Evolutionary conservation across 2,888 invertebrate species (phyloP).

Genomic region (Mayetiola destructor): DNA sequence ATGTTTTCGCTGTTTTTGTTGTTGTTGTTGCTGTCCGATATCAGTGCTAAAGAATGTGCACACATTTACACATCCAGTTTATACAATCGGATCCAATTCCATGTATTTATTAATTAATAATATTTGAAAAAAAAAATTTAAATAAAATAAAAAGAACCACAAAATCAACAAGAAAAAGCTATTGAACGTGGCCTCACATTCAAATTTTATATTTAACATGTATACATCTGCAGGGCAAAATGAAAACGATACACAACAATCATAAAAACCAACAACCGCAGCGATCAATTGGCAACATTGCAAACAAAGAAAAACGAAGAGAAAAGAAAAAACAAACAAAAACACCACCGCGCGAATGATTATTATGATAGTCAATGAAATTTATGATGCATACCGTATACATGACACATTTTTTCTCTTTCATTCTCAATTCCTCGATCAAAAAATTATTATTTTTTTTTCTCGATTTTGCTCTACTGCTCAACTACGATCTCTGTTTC

Average conservation of each 20-base stretch:
- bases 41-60: neutral
- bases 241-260: too few species aligned
- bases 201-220: too few species aligned
- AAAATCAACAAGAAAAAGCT: neutral
- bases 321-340: neutral
- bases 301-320: neutral
- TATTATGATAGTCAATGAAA: conserved; percentile 3
- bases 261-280: neutral
- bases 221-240: too few species aligned
- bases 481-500: too few species aligned
- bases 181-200: too few species aligned
- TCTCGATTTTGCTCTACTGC: too few species aligned
- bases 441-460: neutral
- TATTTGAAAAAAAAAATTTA: too few species aligned
- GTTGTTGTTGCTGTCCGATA: neutral
- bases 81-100: neutral
- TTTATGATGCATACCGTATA: conserved; percentile 5
- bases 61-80: neutral
- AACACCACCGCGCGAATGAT: too few species aligned
- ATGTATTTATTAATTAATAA: conserved; percentile 9
- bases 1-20: neutral
- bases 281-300: neutral
- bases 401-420: conserved; percentile 1
- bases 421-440: neutral
- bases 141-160: neutral